These are phyloP conservation scores for Strigamia transsilvanica DNA, from an alignment of 2,888 invertebrate species.

Conservation along the genomic window DNA sequence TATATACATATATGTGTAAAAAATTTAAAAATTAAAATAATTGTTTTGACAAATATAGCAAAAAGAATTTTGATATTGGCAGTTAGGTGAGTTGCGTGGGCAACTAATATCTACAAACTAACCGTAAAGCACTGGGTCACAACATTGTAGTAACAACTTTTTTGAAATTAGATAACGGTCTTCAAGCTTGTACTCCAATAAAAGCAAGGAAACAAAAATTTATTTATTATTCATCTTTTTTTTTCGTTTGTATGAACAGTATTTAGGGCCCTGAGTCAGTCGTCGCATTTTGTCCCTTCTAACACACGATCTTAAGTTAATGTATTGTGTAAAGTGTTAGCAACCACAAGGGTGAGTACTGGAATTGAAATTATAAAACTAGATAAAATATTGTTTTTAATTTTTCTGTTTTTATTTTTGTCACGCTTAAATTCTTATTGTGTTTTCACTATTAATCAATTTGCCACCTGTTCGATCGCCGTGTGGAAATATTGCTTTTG, in stretches of 20 bases:
- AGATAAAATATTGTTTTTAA: not conserved
- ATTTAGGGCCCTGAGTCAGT: conserved; percentile 20
- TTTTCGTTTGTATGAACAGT: conserved; percentile 22
- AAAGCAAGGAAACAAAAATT: conserved; percentile 3
- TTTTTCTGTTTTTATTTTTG: conserved; percentile 1
- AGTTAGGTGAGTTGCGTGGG: not conserved
- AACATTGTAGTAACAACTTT: conserved; percentile 4
- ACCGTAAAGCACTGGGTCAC: not conserved
- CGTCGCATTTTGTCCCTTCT: conserved; percentile 27
- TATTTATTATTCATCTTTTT: conserved; percentile 26
- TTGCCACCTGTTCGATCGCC: not conserved
- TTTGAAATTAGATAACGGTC: conserved; percentile 8
- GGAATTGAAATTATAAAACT: conserved; percentile 36
- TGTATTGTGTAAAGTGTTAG: conserved; percentile 38
- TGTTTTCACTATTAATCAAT: not conserved
- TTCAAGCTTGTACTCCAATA: conserved; percentile 13
- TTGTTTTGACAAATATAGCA: not conserved
- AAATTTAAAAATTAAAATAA: not conserved
- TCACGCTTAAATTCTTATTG: not conserved
- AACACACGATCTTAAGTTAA: conserved; percentile 34
- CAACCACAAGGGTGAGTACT: conserved; percentile 38
- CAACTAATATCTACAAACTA: not conserved
- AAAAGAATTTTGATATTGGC: not conserved
- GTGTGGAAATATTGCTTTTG: not conserved
- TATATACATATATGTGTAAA: no score